phyloP scores from a whole-genome alignment of 2,797 vertebrate genomes.

The Gephyroberyx darwinii region DNA sequence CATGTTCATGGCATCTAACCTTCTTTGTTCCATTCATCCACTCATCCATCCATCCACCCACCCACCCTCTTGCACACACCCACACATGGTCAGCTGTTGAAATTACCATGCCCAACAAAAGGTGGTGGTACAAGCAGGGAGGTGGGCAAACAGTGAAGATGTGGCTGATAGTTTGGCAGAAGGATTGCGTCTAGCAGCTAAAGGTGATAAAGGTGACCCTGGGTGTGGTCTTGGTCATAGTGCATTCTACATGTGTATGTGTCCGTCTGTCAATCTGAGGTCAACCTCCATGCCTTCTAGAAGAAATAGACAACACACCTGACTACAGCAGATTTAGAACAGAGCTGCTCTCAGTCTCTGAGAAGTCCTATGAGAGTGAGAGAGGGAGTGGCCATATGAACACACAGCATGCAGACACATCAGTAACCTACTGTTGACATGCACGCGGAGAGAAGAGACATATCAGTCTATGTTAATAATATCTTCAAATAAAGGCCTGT shows the following conservation, averaged over 20 bases:
- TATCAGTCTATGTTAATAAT: neutral
- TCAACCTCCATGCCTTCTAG: conserved; percentile 78
- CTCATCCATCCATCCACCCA: neutral
- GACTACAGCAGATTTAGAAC: conserved; percentile 84
- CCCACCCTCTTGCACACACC: conserved; percentile 8
- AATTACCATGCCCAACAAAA: conserved; percentile 16
- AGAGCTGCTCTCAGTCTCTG: conserved; percentile 84
- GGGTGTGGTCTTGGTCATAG: conserved; percentile 47
- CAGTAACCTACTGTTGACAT: conserved; percentile 43
- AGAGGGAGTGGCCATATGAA: conserved; percentile 81
- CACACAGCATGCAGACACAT: conserved; percentile 67
- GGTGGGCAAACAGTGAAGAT: conserved; percentile 57
- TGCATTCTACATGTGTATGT: conserved; percentile 45
- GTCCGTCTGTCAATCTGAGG: conserved; percentile 55
- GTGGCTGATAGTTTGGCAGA: conserved; percentile 36
- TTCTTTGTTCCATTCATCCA: conserved; percentile 10
- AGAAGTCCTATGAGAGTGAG: conserved; percentile 83
- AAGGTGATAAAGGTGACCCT: conserved; percentile 60
- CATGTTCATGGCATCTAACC: neutral
- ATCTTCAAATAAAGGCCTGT: conserved; percentile 11
- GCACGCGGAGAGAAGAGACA: conserved; percentile 35
- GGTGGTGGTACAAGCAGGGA: conserved; percentile 45
- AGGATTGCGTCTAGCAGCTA: conserved; percentile 52
- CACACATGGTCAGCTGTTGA: conserved; percentile 3
- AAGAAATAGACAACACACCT: conserved; percentile 84